These are phyloP conservation scores for Nothoprocta perdicaria DNA, from an alignment of 2,113 vertebrate species.

Conservation along the genomic window DNA sequence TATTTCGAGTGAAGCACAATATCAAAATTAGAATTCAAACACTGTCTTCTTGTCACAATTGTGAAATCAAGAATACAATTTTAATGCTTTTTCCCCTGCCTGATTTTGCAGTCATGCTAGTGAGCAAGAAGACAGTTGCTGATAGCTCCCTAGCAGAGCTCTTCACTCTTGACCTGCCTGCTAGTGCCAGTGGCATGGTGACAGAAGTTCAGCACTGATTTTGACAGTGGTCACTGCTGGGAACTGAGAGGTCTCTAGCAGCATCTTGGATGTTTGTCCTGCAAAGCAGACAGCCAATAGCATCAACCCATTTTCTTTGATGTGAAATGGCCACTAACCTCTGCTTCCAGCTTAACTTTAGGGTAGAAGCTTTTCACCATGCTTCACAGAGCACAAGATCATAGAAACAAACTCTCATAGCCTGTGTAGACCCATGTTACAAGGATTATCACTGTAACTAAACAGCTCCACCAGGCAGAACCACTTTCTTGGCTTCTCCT, in stretches of 20 bases:
- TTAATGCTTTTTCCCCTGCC: not conserved
- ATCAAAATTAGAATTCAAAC: not conserved
- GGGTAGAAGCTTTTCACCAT: not conserved
- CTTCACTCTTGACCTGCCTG: not conserved
- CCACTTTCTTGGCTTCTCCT: not conserved
- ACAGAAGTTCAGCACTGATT: not conserved
- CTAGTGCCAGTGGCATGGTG: not conserved
- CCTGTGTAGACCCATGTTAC: not conserved
- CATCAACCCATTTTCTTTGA: not conserved
- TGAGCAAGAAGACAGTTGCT: not conserved
- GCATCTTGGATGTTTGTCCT: not conserved
- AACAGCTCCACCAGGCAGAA: not conserved
- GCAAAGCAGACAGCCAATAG: not conserved
- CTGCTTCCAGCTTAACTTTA: not conserved
- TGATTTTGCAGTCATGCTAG: not conserved
- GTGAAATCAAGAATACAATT: not conserved
- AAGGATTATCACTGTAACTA: not conserved
- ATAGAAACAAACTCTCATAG: not conserved
- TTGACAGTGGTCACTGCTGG: not conserved
- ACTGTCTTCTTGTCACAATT: not conserved
- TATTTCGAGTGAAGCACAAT: not conserved
- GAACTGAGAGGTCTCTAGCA: not conserved
- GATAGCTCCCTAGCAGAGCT: not conserved
- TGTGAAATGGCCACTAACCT: fast-evolving
- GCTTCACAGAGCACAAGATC: not conserved